phyloP scores from a whole-genome alignment of 2,113 vertebrate species.

The Chaetorhynchus papuensis region DNA sequence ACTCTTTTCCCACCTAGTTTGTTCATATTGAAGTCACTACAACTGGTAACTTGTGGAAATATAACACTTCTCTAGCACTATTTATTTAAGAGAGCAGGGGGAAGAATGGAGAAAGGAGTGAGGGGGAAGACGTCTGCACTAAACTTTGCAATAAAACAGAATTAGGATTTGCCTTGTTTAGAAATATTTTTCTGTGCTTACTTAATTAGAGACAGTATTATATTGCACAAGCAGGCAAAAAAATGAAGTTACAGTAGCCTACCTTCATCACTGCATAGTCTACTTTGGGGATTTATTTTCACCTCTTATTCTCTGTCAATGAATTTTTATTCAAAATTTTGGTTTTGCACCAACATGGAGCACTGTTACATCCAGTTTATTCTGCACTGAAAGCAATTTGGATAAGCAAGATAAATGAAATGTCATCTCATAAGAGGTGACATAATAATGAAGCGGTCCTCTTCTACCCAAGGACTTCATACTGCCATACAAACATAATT shows the following conservation, averaged over 20 bases:
- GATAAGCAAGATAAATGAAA: not conserved
- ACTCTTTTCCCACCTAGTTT: not conserved
- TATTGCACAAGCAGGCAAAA: not conserved
- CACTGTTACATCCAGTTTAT: not conserved
- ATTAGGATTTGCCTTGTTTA: not conserved
- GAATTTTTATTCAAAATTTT: not conserved
- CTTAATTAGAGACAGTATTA: not conserved
- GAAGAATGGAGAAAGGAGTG: not conserved
- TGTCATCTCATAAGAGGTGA: not conserved
- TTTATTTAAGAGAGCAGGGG: not conserved
- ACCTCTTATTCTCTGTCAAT: not conserved
- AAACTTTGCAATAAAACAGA: not conserved
- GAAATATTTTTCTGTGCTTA: not conserved
- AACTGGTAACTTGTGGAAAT: not conserved
- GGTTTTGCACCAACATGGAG: not conserved
- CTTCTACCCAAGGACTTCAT: not conserved
- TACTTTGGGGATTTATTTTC: not conserved
- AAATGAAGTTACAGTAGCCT: not conserved
- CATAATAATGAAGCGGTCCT: not conserved
- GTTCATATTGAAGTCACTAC: not conserved
- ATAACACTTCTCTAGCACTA: not conserved
- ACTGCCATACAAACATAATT: not conserved
- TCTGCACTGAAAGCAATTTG: not conserved
- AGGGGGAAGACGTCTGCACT: not conserved
- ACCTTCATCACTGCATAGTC: not conserved